phyloP scores from a whole-genome alignment of 2,888 invertebrate genomes.

The Plagiodera versicolora region DNA sequence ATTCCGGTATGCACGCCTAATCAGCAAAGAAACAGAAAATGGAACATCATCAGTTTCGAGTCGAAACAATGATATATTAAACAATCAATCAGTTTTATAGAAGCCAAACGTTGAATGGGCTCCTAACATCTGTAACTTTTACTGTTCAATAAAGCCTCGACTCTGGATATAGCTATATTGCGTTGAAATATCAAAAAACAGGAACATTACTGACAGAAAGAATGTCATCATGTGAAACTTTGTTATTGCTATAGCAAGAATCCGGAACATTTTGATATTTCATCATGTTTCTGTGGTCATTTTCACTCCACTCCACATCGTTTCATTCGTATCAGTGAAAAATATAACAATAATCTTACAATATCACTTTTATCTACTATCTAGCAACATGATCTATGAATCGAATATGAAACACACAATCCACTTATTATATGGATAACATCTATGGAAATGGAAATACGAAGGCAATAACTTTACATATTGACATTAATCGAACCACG shows the following conservation, averaged over 20 bases:
- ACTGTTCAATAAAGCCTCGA: not conserved
- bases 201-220: slow-evolving; percentile 4
- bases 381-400: no score
- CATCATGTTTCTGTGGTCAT: not conserved
- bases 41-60: not conserved
- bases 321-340: not conserved
- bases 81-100: not conserved
- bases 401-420: no score
- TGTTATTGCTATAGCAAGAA: slow-evolving; percentile 6
- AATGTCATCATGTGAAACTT: slow-evolving; percentile 7
- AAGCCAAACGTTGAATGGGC: not conserved
- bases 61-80: not conserved
- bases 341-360: no score
- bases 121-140: not conserved
- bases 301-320: not conserved
- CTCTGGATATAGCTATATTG: not conserved
- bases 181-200: not conserved
- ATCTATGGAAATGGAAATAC: no score
- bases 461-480: no score
- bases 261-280: not conserved
- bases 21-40: no score
- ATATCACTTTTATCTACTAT: no score
- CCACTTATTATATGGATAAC: no score
- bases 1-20: no score
- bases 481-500: no score